Evolutionary conservation across 2,797 vertebrate species (phyloP), one percentile per base, ranked within the genome.

Genomic region (Microcaecilia unicolor): DNA sequence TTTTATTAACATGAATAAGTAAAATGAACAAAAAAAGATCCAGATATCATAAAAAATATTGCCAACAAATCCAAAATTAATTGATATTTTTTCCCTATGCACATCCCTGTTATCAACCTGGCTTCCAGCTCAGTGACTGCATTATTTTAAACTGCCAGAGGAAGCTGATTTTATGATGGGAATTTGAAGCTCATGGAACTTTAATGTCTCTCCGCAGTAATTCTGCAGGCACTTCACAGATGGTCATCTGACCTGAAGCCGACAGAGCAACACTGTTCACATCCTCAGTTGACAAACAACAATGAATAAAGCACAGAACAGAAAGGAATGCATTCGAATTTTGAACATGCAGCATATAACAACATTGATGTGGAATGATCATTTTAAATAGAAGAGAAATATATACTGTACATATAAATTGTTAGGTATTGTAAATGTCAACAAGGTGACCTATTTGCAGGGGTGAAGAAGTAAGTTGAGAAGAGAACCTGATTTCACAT

Each of bases 221-320:
- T 69, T 77, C 61, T 47, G 55, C 50, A 37, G 43, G 60, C 61
- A 43, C 44, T 54, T 37, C 55, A 41, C 55, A 54, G 61, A 63
- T 47, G 47, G 31, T 39, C 28, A 43, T 41, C 43, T 38, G 42
- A 51, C 37, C 53, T 50, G 49, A 42, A 40, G 37, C 26, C 72
- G 59, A 78, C 59, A 76, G 34, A 43, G 55, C 54, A 63, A 57
- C 46, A 52, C 51, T 34, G 42, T 55, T 53, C 56, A 57, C 31
- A 25, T 3, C 51, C 39, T 53, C 5, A 6, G 36, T 37, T 47
- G 55, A 63, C 61, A 61, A 67, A 54, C 26, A 15, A 51, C 64
- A 72, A 55, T 35, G 66, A 78, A 77, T 42, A 46, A 80, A 70
- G 41, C 33, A 37, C 18, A 32, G 18, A 10, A 31, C 37, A 45